A percentile compares a stretch with the other conserved stretches of the same genome.
Conservation (phyloP, 2,888 invertebrate species). For the Tortrix viridana region DNA sequence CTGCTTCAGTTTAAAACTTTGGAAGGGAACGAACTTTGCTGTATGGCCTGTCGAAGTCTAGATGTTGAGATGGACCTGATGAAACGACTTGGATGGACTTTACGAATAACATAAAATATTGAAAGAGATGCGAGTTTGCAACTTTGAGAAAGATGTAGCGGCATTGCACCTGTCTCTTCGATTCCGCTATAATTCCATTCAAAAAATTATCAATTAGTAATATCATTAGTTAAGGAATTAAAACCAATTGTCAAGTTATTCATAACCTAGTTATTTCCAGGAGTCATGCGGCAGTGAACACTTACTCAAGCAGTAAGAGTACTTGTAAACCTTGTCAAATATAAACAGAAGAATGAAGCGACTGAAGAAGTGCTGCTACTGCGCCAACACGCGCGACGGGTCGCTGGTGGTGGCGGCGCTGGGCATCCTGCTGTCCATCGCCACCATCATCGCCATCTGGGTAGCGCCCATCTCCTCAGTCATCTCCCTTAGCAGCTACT, state of each 20-base stretch:
- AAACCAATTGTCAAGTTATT: background rate
- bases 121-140: too few relatives aligned
- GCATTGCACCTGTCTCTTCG: too few relatives aligned
- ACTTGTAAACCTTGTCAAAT: constrained; percentile 13
- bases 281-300: constrained; percentile 12
- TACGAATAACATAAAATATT: too few relatives aligned
- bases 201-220: too few relatives aligned
- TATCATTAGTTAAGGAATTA: too few relatives aligned
- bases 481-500: constrained; percentile 90
- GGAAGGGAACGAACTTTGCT: too few relatives aligned
- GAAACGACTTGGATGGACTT: too few relatives aligned
- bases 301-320: constrained; percentile 14
- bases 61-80: too few relatives aligned
- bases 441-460: constrained; percentile 87
- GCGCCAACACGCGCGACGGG: constrained; percentile 89
- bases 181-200: too few relatives aligned
- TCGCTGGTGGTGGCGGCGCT: constrained; percentile 88
- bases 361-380: constrained; percentile 88
- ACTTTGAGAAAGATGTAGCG: too few relatives aligned
- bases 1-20: too few relatives aligned
- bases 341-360: constrained; percentile 67
- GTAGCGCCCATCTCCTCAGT: constrained; percentile 79
- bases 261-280: constrained; percentile 3
- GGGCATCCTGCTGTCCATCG: constrained; percentile 90
- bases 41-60: too few relatives aligned